These are phyloP conservation scores for Yponomeuta evonymella DNA, from an alignment of 2,888 invertebrate species.

Conservation along the genomic window DNA sequence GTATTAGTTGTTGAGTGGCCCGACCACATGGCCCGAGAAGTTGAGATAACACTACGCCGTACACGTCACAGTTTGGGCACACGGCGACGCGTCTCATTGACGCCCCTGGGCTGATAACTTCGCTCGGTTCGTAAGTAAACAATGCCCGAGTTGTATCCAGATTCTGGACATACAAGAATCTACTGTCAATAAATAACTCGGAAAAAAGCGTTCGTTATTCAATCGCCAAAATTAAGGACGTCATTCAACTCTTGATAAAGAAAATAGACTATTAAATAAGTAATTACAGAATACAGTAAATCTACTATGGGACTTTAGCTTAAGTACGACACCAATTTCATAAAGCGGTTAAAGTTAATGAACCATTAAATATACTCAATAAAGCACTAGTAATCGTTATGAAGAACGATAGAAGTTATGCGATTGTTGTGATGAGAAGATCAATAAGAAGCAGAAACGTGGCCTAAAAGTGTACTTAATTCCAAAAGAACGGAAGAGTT, in stretches of 20 bases:
- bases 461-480: too few species aligned
- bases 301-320: not conserved
- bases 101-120: constrained; percentile 47
- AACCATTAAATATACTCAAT: too few species aligned
- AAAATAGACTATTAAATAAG: not conserved
- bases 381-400: too few species aligned
- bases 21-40: constrained; percentile 46
- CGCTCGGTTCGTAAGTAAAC: constrained; percentile 34
- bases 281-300: not conserved
- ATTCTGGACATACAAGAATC: not conserved
- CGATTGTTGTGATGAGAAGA: too few species aligned
- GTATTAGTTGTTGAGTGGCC: not conserved
- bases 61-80: constrained; percentile 36
- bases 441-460: too few species aligned
- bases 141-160: not conserved
- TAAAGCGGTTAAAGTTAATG: not conserved
- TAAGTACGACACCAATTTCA: not conserved
- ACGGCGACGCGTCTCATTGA: constrained; percentile 59
- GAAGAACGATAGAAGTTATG: too few species aligned
- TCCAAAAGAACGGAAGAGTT: too few species aligned
- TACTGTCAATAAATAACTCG: not conserved
- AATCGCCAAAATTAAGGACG: not conserved
- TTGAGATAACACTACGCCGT: constrained; percentile 46
- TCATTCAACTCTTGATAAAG: not conserved
- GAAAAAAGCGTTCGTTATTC: not conserved